phyloP scores from a whole-genome alignment of 2,113 vertebrate species.

The Empidonax alnorum region DNA sequence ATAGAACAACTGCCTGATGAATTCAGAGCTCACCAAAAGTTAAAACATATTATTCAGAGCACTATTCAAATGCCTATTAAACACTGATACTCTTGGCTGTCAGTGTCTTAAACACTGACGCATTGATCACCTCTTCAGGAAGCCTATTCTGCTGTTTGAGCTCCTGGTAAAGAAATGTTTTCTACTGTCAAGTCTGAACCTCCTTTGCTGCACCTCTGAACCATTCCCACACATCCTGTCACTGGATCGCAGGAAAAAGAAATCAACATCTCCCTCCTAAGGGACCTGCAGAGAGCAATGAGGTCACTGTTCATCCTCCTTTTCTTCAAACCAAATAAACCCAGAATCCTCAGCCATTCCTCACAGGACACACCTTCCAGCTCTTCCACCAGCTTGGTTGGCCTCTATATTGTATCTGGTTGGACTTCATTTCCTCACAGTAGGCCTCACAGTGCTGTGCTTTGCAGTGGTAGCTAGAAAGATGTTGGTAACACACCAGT shows the following conservation, averaged over 20 bases:
- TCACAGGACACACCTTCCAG: background rate
- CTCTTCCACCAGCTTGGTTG: background rate
- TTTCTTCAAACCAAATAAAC: background rate
- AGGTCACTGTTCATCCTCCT: background rate
- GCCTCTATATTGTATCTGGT: background rate
- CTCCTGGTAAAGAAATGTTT: background rate
- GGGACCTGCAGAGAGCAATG: background rate
- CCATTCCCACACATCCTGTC: background rate
- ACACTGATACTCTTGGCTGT: too few relatives aligned
- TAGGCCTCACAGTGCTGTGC: background rate
- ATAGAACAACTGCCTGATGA: background rate
- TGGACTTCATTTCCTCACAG: background rate
- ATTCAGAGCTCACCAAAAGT: background rate
- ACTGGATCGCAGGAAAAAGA: background rate
- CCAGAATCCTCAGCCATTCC: background rate
- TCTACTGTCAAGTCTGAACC: too few relatives aligned
- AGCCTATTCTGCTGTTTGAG: background rate
- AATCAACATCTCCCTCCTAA: background rate
- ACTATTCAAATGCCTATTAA: background rate
- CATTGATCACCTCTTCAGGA: background rate
- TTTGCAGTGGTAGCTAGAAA: background rate
- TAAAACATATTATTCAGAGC: background rate
- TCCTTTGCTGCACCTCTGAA: background rate
- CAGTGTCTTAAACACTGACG: too few relatives aligned
- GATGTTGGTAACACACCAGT: background rate